Evolutionary conservation across 2,888 invertebrate species (phyloP).

Genomic region (Ornithoptera alexandrae): DNA sequence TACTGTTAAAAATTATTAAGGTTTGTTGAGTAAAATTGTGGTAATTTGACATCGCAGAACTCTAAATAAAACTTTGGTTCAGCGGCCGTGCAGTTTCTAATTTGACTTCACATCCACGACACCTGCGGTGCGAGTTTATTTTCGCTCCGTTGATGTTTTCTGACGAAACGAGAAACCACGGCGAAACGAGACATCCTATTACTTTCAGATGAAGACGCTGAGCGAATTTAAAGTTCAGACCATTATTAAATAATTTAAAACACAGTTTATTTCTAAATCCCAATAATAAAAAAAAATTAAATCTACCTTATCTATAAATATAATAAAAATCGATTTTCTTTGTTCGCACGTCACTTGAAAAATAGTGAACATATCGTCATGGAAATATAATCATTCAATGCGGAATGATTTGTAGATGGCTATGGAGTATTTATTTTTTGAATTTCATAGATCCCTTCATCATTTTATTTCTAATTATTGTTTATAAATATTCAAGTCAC

Average conservation of each 20-base stretch:
- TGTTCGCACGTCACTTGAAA: no score
- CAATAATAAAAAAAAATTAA: background rate
- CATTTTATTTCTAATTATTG: no score
- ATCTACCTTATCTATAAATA: background rate
- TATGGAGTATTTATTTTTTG: no score
- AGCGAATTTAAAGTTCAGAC: background rate
- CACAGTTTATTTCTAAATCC: no score
- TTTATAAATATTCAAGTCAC: no score
- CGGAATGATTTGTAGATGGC: no score
- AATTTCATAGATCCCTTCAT: no score
- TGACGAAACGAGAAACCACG: slow-evolving; percentile 25
- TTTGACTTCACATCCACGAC: slow-evolving; percentile 57
- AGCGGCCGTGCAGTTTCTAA: slow-evolving; percentile 53
- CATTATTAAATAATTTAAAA: no score
- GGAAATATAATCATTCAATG: no score
- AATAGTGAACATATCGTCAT: no score
- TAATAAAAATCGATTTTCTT: no score
- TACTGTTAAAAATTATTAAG: no score
- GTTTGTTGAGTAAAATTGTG: background rate
- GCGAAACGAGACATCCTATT: background rate
- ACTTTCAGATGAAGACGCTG: slow-evolving; percentile 3
- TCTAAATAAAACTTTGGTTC: slow-evolving; percentile 46
- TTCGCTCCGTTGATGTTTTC: slow-evolving; percentile 37
- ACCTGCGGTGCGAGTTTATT: slow-evolving; percentile 64
- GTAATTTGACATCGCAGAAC: slow-evolving; percentile 5